Base-by-base conservation (phyloP, 2,113 vertebrate species). In the Pelmatolapia mariae region DNA sequence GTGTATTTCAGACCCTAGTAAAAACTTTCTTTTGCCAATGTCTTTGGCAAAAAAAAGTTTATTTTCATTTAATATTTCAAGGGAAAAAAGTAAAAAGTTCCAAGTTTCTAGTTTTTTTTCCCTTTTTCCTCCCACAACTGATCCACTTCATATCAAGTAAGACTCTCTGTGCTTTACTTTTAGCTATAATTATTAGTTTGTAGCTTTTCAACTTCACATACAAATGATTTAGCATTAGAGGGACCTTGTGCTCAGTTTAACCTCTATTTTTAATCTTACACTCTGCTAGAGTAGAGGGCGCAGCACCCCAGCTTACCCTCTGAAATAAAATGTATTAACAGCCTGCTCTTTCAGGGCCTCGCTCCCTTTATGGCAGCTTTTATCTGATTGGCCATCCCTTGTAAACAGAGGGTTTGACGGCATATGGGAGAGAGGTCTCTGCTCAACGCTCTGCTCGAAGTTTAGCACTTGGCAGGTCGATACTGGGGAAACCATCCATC, bases 211-310 rank as follows among this genome's bases (percentile, higher is more conserved):
- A 71, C 33, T 71, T 43, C 36, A 16, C 12, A 43, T 15, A 24
- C 66, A 71, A 71, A 16, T 43, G 8, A 71, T 26, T 71, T 43
- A 43, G 12, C n/a, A 71, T 71, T 71, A 24, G 12, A 43, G 8
- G n/a, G 0, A 24, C 36, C 38, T 43, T 71, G 15, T 71, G 36
- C 36, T 71, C 15, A 71, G 43, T 71, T 45, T 1, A 73, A 45
- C 13, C 66, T 73, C 1, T 73, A 73, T 7, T 4, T 43, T 73
- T 73, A 45, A 71, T 73, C 38, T 43, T 73, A 24, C 22, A 43
- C 66, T 4, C 7, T 0, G 5, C n/a, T 10, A 16, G 12, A 43
- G 12, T 43, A 71, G 8, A 15, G 40, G 0, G 13, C 1, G 1
- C 38, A 45, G 22, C 22, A 6, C 22, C 9, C 5, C 68, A 26